phyloP scores from a whole-genome alignment of 2,888 invertebrate species.

The Agrilus biguttatus region DNA sequence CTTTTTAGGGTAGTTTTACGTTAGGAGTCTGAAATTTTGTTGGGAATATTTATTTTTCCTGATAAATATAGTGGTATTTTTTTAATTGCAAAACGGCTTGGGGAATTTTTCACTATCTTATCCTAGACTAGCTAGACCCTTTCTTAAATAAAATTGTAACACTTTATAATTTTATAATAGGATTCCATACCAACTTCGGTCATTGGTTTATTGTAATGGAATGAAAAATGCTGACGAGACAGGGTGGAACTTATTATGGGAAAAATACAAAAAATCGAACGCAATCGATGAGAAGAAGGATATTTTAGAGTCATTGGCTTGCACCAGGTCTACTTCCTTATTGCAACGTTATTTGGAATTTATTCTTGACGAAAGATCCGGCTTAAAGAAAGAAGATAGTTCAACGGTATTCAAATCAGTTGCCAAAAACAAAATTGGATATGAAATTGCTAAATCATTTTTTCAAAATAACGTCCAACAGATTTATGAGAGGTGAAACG shows the following conservation, averaged over 20 bases:
- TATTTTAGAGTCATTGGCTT: conserved; percentile 52
- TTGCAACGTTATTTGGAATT: conserved; percentile 46
- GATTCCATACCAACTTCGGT: conserved; percentile 56
- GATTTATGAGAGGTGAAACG: conserved; percentile 53
- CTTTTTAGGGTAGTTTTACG: too few relatives aligned
- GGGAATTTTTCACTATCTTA: too few relatives aligned
- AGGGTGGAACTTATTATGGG: conserved; percentile 64
- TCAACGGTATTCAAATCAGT: conserved; percentile 45
- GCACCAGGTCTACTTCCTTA: conserved; percentile 45
- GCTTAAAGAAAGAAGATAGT: conserved; percentile 58
- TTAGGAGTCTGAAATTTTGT: too few relatives aligned
- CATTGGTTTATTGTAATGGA: conserved; percentile 58
- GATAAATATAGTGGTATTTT: too few relatives aligned
- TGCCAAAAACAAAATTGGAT: conserved; percentile 50
- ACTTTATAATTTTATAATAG: conserved; percentile 33
- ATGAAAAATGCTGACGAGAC: conserved; percentile 48
- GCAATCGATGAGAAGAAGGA: conserved; percentile 51
- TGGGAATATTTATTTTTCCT: too few relatives aligned
- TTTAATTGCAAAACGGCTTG: too few relatives aligned
- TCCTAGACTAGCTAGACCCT: too few relatives aligned
- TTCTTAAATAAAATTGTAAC: too few relatives aligned
- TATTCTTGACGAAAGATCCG: conserved; percentile 44
- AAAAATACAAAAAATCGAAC: conserved; percentile 45
- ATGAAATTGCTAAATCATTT: conserved; percentile 56
- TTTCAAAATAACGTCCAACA: conserved; percentile 47